Base-by-base conservation (phyloP, 2,797 vertebrate genomes). In the Huso huso region DNA sequence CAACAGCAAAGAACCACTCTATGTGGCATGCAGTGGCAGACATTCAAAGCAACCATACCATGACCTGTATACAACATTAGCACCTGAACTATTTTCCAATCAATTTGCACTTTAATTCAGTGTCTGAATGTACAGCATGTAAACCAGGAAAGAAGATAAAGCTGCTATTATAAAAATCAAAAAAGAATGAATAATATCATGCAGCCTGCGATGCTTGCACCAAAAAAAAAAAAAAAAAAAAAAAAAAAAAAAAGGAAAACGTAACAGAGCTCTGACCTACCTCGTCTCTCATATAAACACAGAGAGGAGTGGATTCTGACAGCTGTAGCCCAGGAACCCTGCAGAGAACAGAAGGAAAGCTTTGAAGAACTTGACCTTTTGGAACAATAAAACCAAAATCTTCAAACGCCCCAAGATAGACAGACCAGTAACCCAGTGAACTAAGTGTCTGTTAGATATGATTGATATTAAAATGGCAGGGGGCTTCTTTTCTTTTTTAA, bases 241-340 rank as follows among this genome's bases (percentile, higher is more conserved):
- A 86, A 86, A 78, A 77, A 18, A 1, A 18, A 18, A 18, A 18
- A 18, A 18, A 18, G 1, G 1, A 18, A 18, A 78, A 74, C 64
- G 15, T 18, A 18, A 18, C 15, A 18, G 15, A 18, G 69, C 78
- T 78, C 74, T 81, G 78, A 83, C 93, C 89, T 88, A 92, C 91
- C 90, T 94, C 93, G 69, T 95, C 91, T 82, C 92, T 89, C 95
- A 82, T 93, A 89, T 91, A 94, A 88, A 95, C 84, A 76, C 93
- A 99, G 82, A 92, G 86, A 12, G 94, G 95, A 77, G 82, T 86
- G 73, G 82, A 86, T 84, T 87, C 92, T 60, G 81, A 78, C 49
- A 83, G 85, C 79, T 87, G 90, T 79, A 90, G 90, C 85, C 90
- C 75, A 71, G 78, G 49, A 75, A 87, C 87, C 89, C 93, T 88